Conservation (phyloP, 2,888 invertebrate genomes). For the Tipula unca region DNA sequence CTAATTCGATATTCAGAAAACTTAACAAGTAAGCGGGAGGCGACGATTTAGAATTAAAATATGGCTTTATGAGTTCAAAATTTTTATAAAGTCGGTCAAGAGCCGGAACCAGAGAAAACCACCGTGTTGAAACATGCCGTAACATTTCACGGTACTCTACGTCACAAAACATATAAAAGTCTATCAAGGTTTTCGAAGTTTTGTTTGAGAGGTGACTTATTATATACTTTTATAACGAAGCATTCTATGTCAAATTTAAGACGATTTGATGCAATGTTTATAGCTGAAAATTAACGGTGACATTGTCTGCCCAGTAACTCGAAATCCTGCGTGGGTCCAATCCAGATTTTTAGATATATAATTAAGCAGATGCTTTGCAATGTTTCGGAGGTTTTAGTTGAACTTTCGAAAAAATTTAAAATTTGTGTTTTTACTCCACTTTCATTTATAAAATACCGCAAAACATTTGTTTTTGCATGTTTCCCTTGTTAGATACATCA, state of each 20-base stretch:
- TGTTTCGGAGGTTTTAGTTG: background rate
- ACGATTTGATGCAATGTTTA: background rate
- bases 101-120: constrained; percentile 15
- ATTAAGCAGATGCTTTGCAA: background rate
- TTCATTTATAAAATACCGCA: constrained; percentile 19
- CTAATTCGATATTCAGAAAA: background rate
- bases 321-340: background rate
- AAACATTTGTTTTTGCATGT: background rate
- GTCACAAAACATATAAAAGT: constrained; percentile 8
- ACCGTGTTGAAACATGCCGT: constrained; percentile 16
- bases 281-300: background rate
- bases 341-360: background rate
- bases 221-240: constrained; percentile 9
- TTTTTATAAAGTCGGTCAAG: background rate
- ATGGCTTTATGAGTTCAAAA: constrained; percentile 19
- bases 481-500: constrained; percentile 19
- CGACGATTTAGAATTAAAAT: background rate
- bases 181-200: background rate
- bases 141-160: constrained; percentile 17
- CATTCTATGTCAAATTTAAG: constrained; percentile 16
- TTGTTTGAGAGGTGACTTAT: background rate
- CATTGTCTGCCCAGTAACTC: background rate
- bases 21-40: background rate
- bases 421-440: background rate
- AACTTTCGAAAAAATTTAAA: constrained; percentile 14